Evolutionary conservation across 2,888 invertebrate genomes (phyloP).

Genomic region (Lycophotia porphyrea): DNA sequence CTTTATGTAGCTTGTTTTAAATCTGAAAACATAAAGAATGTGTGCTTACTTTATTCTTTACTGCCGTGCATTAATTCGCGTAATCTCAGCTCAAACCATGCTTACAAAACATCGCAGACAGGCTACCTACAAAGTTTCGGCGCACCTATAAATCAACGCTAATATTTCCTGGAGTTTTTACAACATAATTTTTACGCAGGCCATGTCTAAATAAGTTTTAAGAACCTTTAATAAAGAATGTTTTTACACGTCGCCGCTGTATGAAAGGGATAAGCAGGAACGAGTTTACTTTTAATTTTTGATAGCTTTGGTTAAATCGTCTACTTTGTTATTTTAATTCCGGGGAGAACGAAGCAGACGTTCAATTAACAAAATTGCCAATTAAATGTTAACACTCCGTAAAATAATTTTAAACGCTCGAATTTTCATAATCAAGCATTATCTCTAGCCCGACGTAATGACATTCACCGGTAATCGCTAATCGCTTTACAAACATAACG

Average conservation of each 20-base stretch:
- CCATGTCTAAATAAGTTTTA: slow-evolving; percentile 56
- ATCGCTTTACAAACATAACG: slow-evolving; percentile 83
- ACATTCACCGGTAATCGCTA: slow-evolving; percentile 82
- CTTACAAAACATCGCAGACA: slow-evolving; percentile 50
- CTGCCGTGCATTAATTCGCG: slow-evolving; percentile 34
- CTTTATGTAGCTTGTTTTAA: slow-evolving; percentile 32
- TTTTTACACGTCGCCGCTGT: slow-evolving; percentile 46
- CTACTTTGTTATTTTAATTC: slow-evolving; percentile 61
- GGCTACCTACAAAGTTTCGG: slow-evolving; percentile 55
- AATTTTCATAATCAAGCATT: slow-evolving; percentile 84
- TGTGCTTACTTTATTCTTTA: slow-evolving; percentile 39
- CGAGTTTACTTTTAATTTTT: slow-evolving; percentile 61
- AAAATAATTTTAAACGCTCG: slow-evolving; percentile 77
- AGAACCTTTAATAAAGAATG: slow-evolving; percentile 52
- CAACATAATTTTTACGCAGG: slow-evolving; percentile 56
- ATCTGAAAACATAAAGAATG: slow-evolving; percentile 18
- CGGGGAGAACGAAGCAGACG: slow-evolving; percentile 59
- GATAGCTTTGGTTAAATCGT: slow-evolving; percentile 50
- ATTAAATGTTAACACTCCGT: slow-evolving; percentile 75
- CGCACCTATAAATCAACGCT: slow-evolving; percentile 60
- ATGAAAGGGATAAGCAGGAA: slow-evolving; percentile 50
- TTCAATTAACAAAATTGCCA: slow-evolving; percentile 74
- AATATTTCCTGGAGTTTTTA: slow-evolving; percentile 61
- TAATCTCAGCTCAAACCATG: slow-evolving; percentile 51
- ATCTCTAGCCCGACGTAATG: slow-evolving; percentile 79